Evolutionary conservation across 2,888 invertebrate genomes (phyloP).

Genomic region (Teleiodes luculella): DNA sequence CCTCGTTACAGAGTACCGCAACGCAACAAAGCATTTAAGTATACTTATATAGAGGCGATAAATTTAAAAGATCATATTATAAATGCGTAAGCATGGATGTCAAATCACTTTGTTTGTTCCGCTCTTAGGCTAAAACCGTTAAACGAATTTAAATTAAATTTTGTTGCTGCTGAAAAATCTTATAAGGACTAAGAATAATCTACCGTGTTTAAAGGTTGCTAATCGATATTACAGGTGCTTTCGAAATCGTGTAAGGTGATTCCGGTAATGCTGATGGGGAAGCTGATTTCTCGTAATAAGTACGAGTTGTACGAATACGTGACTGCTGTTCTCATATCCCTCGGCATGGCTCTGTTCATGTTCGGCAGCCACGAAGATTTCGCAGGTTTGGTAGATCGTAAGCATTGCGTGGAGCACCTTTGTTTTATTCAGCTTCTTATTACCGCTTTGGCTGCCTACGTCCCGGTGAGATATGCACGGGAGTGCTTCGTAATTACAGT

Average conservation of each 20-base stretch:
- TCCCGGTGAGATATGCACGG: not conserved
- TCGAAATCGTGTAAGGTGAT: slow-evolving; percentile 99
- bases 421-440: not conserved
- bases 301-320: slow-evolving; percentile 95
- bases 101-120: too few species aligned
- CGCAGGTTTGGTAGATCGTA: slow-evolving; percentile 52
- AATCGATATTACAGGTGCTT: slow-evolving; percentile 78
- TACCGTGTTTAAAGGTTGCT: not conserved
- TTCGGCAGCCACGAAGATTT: slow-evolving; percentile 84
- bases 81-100: too few species aligned
- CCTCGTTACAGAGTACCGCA: too few species aligned
- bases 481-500: not conserved
- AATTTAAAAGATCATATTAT: too few species aligned
- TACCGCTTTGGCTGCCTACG: slow-evolving; percentile 3
- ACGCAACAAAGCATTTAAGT: too few species aligned
- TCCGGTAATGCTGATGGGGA: slow-evolving; percentile 99
- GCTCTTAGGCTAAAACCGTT: too few species aligned
- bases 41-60: too few species aligned
- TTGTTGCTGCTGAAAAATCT: too few species aligned
- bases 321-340: slow-evolving; percentile 91
- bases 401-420: slow-evolving; percentile 11
- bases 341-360: slow-evolving; percentile 96
- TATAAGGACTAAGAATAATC: too few species aligned
- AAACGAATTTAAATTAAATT: too few species aligned
- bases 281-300: slow-evolving; percentile 89